Evolutionary conservation across 1,140 invertebrate genomes (phyloP).

Genomic region (Prorops nasuta): DNA sequence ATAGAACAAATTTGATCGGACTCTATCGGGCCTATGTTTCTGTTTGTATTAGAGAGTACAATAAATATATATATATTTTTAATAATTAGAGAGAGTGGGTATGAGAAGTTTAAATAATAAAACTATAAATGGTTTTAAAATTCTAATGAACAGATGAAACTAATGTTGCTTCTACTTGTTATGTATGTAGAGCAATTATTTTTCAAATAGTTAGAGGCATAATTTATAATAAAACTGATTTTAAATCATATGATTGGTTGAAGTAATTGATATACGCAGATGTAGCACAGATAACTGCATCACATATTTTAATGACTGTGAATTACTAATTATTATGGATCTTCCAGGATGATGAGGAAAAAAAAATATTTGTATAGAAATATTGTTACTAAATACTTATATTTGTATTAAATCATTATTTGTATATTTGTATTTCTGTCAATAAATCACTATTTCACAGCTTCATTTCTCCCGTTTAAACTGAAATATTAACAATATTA

Average conservation of each 20-base stretch:
- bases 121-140: too few relatives aligned
- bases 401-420: constrained; percentile 50
- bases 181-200: too few relatives aligned
- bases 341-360: not conserved
- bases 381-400: constrained; percentile 48
- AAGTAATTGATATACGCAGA: too few relatives aligned
- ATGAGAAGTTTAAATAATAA: constrained; percentile 4
- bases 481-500: constrained; percentile 34
- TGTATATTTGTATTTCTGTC: constrained; percentile 45
- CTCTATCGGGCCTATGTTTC: not conserved
- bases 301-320: too few relatives aligned
- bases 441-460: constrained; percentile 55
- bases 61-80: not conserved
- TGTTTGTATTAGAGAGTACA: not conserved
- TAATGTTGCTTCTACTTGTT: too few relatives aligned
- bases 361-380: constrained; percentile 7
- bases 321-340: too few relatives aligned
- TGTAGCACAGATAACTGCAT: too few relatives aligned
- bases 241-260: too few relatives aligned
- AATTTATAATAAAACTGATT: too few relatives aligned
- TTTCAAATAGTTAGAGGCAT: too few relatives aligned
- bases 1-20: constrained; percentile 2
- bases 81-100: constrained; percentile 6
- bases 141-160: too few relatives aligned
- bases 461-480: constrained; percentile 44